Percentiles rank a stretch among this genome's conserved stretches.
Evolutionary conservation across 2,888 invertebrate species (phyloP).

Genomic region (Camponotus fellah): DNA sequence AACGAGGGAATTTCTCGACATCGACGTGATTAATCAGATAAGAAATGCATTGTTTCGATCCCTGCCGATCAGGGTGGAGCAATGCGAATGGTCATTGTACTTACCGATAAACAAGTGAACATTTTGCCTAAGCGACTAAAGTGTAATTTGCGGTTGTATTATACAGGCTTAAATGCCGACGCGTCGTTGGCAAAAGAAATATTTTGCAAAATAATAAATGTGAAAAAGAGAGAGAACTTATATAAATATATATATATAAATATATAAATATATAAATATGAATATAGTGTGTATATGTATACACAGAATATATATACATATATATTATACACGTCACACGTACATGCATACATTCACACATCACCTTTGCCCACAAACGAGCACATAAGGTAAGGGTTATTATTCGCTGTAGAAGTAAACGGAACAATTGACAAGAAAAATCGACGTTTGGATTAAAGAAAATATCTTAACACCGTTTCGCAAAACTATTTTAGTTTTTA

Average conservation of each 20-base stretch:
- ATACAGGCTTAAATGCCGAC: constrained; percentile 79
- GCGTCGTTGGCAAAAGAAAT: constrained; percentile 78
- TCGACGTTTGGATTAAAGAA: constrained; percentile 72
- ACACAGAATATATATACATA: constrained; percentile 65
- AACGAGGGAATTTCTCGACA: constrained; percentile 38
- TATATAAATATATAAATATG: constrained; percentile 75
- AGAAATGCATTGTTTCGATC: constrained; percentile 41
- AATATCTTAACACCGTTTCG: constrained; percentile 79
- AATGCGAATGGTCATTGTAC: constrained; percentile 81
- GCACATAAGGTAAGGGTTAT: constrained; percentile 71
- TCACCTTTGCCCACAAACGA: constrained; percentile 69
- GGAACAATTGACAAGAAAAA: constrained; percentile 57
- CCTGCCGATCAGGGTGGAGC: constrained; percentile 11
- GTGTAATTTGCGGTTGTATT: constrained; percentile 80
- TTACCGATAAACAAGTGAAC: constrained; percentile 75
- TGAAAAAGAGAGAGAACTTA: constrained; percentile 71
- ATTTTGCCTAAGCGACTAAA: constrained; percentile 79
- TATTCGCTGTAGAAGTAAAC: constrained; percentile 69
- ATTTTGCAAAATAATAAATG: constrained; percentile 81
- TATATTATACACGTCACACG: constrained; percentile 68
- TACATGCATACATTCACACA: constrained; percentile 65
- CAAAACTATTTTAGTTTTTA: constrained; percentile 68
- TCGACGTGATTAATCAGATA: constrained; percentile 45
- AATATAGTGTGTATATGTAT: constrained; percentile 72
- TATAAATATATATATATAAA: constrained; percentile 64